Conservation (phyloP, 2,888 invertebrate genomes). For the Bugula neritina region DNA sequence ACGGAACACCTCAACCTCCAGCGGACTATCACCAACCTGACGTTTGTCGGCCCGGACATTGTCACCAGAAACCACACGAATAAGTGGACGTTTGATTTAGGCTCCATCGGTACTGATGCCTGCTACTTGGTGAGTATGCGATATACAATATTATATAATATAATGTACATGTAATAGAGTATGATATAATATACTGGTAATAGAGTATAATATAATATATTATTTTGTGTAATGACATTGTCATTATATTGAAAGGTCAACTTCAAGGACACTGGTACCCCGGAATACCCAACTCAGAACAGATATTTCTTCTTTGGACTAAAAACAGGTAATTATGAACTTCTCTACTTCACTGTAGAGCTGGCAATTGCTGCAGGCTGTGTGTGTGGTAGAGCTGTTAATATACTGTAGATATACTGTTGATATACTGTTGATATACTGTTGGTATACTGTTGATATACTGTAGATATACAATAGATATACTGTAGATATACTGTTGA, state of each 20-base stretch:
- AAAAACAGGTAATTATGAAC: not conserved
- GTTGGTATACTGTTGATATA: not conserved
- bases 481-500: too few species aligned
- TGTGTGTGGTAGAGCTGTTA: not conserved
- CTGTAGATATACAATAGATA: not conserved
- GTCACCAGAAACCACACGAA: slow-evolving; percentile 21
- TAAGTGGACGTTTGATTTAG: not conserved
- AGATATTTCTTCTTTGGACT: slow-evolving; percentile 21
- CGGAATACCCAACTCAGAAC: not conserved
- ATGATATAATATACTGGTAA: too few species aligned
- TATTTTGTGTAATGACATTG: too few species aligned
- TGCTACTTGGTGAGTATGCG: slow-evolving; percentile 20
- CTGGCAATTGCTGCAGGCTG: not conserved
- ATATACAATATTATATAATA: too few species aligned
- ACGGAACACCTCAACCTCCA: not conserved
- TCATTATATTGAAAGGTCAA: not conserved
- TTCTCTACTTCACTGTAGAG: not conserved
- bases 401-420: not conserved
- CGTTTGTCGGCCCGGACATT: not conserved
- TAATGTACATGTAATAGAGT: too few species aligned
- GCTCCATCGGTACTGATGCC: slow-evolving; percentile 22
- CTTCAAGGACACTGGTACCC: slow-evolving; percentile 8
- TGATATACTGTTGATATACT: not conserved
- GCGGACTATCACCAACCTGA: slow-evolving; percentile 8
- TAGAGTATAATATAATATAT: too few species aligned